These are phyloP conservation scores for Leptothorax acervorum DNA, from an alignment of 2,888 invertebrate genomes.

Conservation along the genomic window DNA sequence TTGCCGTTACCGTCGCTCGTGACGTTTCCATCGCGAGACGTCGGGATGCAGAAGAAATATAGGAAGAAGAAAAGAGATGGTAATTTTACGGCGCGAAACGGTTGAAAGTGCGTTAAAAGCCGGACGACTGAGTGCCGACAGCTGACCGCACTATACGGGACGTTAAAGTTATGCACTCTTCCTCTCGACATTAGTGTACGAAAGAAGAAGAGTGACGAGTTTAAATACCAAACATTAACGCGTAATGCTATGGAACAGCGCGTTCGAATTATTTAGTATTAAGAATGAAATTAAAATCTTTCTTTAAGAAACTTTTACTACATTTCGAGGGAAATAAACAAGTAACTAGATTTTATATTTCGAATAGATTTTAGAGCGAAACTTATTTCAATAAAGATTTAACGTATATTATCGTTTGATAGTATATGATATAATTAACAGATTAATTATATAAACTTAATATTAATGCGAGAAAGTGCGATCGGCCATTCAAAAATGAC, in stretches of 20 bases:
- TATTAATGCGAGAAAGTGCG: neutral
- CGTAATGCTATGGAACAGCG: neutral
- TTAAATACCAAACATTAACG: neutral
- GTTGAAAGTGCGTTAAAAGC: constrained; percentile 57
- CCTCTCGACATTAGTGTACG: constrained; percentile 10
- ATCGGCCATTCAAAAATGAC: neutral
- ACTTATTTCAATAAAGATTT: neutral
- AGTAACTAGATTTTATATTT: neutral
- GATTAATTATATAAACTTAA: neutral
- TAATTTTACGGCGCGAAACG: constrained; percentile 40
- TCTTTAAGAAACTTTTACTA: neutral
- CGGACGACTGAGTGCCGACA: constrained; percentile 73
- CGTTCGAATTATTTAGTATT: neutral
- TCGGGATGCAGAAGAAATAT: constrained; percentile 3
- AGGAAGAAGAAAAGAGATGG: neutral
- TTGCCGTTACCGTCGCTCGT: neutral
- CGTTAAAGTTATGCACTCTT: constrained; percentile 18
- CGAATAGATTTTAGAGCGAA: neutral
- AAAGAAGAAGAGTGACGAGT: constrained; percentile 9
- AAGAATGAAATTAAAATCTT: constrained; percentile 5
- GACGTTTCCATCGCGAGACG: neutral
- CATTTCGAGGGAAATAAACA: neutral
- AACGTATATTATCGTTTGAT: neutral
- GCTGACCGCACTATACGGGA: constrained; percentile 74
- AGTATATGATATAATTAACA: neutral